phyloP scores from a whole-genome alignment of 1,140 invertebrate genomes.

The Zaprionus inermis region DNA sequence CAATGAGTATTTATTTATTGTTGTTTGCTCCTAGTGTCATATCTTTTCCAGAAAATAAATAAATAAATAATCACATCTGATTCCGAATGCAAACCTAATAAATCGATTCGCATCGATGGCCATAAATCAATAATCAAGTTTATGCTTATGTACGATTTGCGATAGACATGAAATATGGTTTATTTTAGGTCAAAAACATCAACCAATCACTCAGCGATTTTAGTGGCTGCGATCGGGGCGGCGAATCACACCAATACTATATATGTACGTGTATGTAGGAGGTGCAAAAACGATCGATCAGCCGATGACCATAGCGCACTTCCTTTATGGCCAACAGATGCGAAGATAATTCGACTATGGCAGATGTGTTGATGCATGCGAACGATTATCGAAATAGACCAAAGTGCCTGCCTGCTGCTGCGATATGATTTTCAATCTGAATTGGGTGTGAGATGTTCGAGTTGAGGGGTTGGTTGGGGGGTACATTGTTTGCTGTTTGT shows the following conservation, averaged over 20 bases:
- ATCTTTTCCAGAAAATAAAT: not conserved
- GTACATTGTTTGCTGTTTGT: conserved; percentile 16
- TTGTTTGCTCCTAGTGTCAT: too few species aligned
- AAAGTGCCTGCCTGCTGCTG: conserved; percentile 32
- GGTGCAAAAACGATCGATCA: conserved; percentile 53
- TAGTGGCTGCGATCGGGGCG: conserved; percentile 19
- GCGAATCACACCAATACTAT: conserved; percentile 3
- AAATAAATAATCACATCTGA: conserved; percentile 3
- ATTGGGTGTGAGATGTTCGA: not conserved
- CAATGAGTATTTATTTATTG: too few species aligned
- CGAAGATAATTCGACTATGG: conserved; percentile 44
- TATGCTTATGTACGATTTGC: conserved; percentile 33
- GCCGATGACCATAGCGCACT: conserved; percentile 62
- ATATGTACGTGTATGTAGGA: conserved; percentile 9
- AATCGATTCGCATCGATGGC: conserved; percentile 48
- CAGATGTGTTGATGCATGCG: conserved; percentile 67
- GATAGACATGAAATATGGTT: conserved; percentile 61
- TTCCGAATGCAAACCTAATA: conserved; percentile 35
- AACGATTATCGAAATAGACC: conserved; percentile 60
- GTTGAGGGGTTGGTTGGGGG: not conserved
- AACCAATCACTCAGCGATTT: conserved; percentile 61
- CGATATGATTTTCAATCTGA: conserved; percentile 1
- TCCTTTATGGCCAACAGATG: conserved; percentile 76
- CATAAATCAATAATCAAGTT: conserved; percentile 58
- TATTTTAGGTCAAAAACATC: conserved; percentile 66